Percentiles rank a stretch among this genome's conserved stretches.
phyloP scores from a whole-genome alignment of 1,140 invertebrate genomes.

The Episyrphus balteatus region DNA sequence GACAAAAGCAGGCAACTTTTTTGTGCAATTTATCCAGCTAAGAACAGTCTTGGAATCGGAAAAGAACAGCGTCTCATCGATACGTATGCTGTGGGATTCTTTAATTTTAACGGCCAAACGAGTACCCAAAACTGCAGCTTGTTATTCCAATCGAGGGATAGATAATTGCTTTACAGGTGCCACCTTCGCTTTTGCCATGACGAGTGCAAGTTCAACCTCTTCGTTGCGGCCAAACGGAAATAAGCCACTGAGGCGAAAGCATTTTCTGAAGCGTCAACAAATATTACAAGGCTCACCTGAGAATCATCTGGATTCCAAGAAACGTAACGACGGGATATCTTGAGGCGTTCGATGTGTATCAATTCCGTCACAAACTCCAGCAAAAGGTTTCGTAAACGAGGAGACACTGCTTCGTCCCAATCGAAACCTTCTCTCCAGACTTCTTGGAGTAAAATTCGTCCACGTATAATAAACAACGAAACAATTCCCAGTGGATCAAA shows the following conservation, averaged over 20 bases:
- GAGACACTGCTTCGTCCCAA: constrained; percentile 14
- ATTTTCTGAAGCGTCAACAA: constrained; percentile 17
- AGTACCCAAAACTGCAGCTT: constrained; percentile 26
- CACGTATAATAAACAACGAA: constrained; percentile 12
- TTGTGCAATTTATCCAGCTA: background rate
- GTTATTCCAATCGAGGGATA: constrained; percentile 34
- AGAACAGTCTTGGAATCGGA: background rate
- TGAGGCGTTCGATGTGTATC: too few species aligned
- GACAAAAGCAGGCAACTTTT: constrained; percentile 11
- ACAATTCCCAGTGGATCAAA: constrained; percentile 22
- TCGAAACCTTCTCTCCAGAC: constrained; percentile 12
- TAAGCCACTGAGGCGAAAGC: constrained; percentile 22
- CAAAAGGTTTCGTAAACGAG: background rate
- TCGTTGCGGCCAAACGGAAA: background rate
- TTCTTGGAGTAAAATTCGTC: constrained; percentile 20
- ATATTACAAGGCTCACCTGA: background rate
- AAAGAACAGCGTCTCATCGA: background rate
- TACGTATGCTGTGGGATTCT: background rate
- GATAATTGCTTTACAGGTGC: constrained; percentile 24
- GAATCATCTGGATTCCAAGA: too few species aligned
- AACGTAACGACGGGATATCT: too few species aligned
- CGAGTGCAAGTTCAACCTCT: background rate
- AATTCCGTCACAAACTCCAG: too few species aligned
- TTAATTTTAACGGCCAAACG: constrained; percentile 13
- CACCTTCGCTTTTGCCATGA: constrained; percentile 20